Evolutionary conservation across 2,888 invertebrate genomes (phyloP), one percentile per base, ranked within the genome.

Genomic region (Ophioninae sp.): DNA sequence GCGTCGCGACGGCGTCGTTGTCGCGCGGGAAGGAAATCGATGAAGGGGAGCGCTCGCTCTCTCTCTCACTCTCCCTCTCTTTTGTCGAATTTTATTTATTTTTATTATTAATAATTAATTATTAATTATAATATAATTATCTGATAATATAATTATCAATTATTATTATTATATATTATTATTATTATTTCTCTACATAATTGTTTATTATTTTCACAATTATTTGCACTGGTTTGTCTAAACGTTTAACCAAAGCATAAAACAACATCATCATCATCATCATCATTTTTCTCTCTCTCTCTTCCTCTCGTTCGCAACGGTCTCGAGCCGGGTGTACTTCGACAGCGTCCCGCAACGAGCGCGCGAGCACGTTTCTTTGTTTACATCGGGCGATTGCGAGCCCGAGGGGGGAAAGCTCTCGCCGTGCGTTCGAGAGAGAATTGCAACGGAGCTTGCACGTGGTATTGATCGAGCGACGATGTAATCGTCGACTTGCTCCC

Each of bases 301-400:
- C 86, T 85, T 82, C 87, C 86, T 86, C 88, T 89, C 86, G 64
- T 88, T 88, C 82, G 77, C 64, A 20, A 56, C 37, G 84, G 65
- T 7, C 64, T 23, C 81, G 23, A 76, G 21, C 74, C 59, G 64
- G 83, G 61, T 17, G 70, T 30, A 64, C n/a, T 73, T 79, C 59
- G 59, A 59, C 8, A 64, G 79, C 73, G 67, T 73, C 67, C 73
- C 73, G 73, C 73, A 21, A 69, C 69, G 84, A 30, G 77, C 69
- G 84, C 85, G 78, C 88, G 89, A 89, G 92, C 93, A 90, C 88
- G 91, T 88, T 91, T 91, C 92, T 91, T 92, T 92, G 92, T 92
- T 92, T 92, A 92, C 92, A 91, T 91, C 90, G 87, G 78, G 72
- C 39, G 70, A 87, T 80, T 77, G 86, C 85, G 7, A 86, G 86